Evolutionary conservation across 2,797 vertebrate genomes (phyloP).

Genomic region (Carapus acus): DNA sequence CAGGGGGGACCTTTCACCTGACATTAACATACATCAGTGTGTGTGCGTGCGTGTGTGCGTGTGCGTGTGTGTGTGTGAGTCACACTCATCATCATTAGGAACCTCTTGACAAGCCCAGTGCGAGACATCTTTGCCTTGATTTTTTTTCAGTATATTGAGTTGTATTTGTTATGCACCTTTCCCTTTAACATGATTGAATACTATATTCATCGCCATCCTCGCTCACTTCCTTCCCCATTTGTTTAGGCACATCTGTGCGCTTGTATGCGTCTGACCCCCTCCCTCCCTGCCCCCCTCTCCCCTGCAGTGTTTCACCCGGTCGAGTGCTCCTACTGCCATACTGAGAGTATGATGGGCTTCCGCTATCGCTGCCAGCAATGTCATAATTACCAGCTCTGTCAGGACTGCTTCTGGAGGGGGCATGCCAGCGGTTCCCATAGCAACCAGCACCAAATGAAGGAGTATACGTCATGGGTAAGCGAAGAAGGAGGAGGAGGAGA

Average conservation of each 20-base stretch:
- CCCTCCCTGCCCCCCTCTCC: conserved; percentile 43
- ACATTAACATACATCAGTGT: too few species aligned
- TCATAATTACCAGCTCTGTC: conserved; percentile 99
- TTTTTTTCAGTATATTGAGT: neutral
- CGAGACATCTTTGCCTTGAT: conserved; percentile 2
- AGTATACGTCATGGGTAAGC: conserved; percentile 97
- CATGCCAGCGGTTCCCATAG: conserved; percentile 98
- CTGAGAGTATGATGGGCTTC: conserved; percentile 99
- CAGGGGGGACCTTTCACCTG: conserved; percentile 32
- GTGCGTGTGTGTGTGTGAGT: conserved; percentile 23
- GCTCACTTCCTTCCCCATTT: conserved; percentile 32
- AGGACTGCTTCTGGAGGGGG: conserved; percentile 99
- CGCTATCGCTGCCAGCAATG: conserved; percentile 99
- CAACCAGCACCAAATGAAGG: conserved; percentile 99
- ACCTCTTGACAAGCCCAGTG: conserved; percentile 19
- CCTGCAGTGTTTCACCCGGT: conserved; percentile 96
- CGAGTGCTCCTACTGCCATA: conserved; percentile 98
- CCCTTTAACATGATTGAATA: conserved; percentile 39
- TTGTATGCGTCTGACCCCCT: conserved; percentile 40
- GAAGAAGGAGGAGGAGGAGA: conserved; percentile 36
- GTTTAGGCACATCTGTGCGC: conserved; percentile 25
- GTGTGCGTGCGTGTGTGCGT: conserved; percentile 21
- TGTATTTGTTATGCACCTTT: conserved; percentile 22
- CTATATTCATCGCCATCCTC: conserved; percentile 24
- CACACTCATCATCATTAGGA: conserved; percentile 24